phyloP scores from a whole-genome alignment of 2,888 invertebrate genomes.

The Acronicta aceris region DNA sequence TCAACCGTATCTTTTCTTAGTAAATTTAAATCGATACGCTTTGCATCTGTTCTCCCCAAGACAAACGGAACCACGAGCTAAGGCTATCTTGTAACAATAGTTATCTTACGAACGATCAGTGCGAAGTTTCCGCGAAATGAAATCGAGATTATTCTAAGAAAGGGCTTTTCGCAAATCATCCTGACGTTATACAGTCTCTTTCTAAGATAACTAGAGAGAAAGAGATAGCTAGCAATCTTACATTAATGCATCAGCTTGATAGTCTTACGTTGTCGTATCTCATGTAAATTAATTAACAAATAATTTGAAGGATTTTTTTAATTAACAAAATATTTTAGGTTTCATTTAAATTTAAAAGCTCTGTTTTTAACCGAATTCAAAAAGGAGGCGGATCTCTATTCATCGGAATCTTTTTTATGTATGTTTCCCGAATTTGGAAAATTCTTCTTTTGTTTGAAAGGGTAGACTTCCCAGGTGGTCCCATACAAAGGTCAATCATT shows the following conservation, averaged over 20 bases:
- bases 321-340: too few species aligned
- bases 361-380: too few species aligned
- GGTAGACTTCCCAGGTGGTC: too few species aligned
- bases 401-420: too few species aligned
- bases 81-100: conserved; percentile 36
- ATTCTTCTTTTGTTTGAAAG: too few species aligned
- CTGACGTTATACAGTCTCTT: conserved; percentile 2
- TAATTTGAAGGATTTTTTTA: too few species aligned
- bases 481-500: too few species aligned
- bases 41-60: conserved; percentile 13
- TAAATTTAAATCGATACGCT: conserved; percentile 22
- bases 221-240: background rate
- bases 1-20: background rate
- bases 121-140: conserved; percentile 30
- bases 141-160: conserved; percentile 28
- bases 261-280: too few species aligned
- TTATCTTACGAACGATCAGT: conserved; percentile 44
- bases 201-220: background rate
- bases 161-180: conserved; percentile 18
- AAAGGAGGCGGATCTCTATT: too few species aligned
- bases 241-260: background rate
- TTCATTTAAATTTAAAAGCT: too few species aligned
- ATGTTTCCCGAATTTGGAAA: too few species aligned
- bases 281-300: too few species aligned
- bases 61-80: conserved; percentile 22